Evolutionary conservation across 1,140 invertebrate species (phyloP), one percentile per base, ranked within the genome.

Genomic region (Hycleus phaleratus): DNA sequence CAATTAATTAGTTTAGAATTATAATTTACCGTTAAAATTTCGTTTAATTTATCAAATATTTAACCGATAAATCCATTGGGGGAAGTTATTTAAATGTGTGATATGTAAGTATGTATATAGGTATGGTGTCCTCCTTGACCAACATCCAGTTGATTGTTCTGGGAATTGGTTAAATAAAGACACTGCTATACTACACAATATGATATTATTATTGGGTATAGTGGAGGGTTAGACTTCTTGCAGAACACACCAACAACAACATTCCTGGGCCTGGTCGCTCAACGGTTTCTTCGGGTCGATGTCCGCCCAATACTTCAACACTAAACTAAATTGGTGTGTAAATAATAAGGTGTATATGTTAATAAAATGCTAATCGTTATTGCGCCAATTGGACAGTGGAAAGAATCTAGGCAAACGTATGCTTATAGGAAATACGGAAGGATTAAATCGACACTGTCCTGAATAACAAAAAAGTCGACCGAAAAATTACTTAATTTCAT

Each of bases 261-360:
- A 65, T 65, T 65, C 63, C 60, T 62, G 60, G 63, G 60, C 60
- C 60, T 62, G 63, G 55, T 57, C 60, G 60, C 55, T 49, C 45
- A 68, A 68, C 66, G 64, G 66, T 68, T 68, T 68, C 64, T 64
- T 32, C 59, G 51, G 66, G 66, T 68, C 66, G 66, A 62, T 68
- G 66, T 51, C 64, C 66, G 66, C 64, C 64, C 66, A 66, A 66
- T 66, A 62, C 55, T 52, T 52, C 43, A 39, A 40, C 42, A 46
- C 38, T 43, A 44, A 46, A 50, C 46, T 57, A 60, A 63, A 61
- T 52, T 54, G 49, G 63, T 62, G 61, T 59, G 62, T 59, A 64
- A 58, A 61, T 61, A 58, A 61, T 7, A 7, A 39, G 39, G 53
- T 39, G 43, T 5, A 10, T 11, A 42, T 50, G 58, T 54, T 60